Base-by-base conservation (phyloP, 2,888 invertebrate genomes). In the Drosophila pseudotakahashii region DNA sequence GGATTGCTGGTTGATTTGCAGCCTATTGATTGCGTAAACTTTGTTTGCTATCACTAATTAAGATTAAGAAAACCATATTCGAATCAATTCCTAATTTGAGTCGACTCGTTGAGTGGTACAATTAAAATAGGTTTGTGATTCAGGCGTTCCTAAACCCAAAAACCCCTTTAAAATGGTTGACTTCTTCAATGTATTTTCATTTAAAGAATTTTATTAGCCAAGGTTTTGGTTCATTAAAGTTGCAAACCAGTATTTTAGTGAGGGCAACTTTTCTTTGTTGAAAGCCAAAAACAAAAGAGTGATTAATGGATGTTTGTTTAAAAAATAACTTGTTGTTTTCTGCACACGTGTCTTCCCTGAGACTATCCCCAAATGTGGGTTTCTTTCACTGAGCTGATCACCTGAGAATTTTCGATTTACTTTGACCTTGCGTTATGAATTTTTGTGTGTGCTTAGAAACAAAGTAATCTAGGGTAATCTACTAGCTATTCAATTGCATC, bases 81-180 rank as follows among this genome's bases (percentile, higher is more conserved):
- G 13, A 69, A 55, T 60, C 37, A 50, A 42, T 50, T 42, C 11
- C 2, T n/a, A 36, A 51, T 36, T 62, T 11, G 11, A 34, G 11
- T 5, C 7, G n/a, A 52, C 16, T 64, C 44, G 32, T 64, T 64
- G 37, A 47, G 67, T 66, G 67, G 51, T 66, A 39, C 19, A 39
- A 14, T 10, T 45, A 13, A 7, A 13, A 34, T 7, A 4, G 26
- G 16, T 19, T 14, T 1, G 2, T 26, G 34, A 61, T 26, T 61
- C 23, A 32, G 19, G 6, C 2, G 32, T 58, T 59, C 47, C 60
- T 13, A 19, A 30, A 32, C 11, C 6, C 10, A n/a, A 1, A 6
- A 57, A 44, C 7, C 7, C 32, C 37, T 41, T 47, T 13, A n/a
- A 19, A 41, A 3, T 19, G 3, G 34, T 7, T 48, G 4, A 34